Evolutionary conservation across 1,140 invertebrate genomes (phyloP).

Genomic region (Papilio helenus): DNA sequence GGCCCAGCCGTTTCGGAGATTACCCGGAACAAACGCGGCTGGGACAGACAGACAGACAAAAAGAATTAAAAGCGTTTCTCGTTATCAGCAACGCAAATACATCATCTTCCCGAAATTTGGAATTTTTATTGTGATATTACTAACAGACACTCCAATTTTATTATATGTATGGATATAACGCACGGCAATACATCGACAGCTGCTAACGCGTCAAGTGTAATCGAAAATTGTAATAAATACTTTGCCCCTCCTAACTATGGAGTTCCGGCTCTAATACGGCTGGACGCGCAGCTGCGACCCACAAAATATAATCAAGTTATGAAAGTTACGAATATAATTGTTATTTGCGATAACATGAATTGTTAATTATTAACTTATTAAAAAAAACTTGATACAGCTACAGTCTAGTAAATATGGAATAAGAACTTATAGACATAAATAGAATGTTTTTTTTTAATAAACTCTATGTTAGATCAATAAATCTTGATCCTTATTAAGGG

Average conservation of each 20-base stretch:
- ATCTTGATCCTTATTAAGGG: background rate
- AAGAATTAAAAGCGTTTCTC: too few species aligned
- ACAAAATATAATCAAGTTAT: conserved; percentile 12
- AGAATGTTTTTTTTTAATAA: background rate
- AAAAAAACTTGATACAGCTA: background rate
- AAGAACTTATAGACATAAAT: background rate
- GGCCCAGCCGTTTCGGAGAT: too few species aligned
- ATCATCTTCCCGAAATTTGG: too few species aligned
- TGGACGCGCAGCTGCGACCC: conserved; percentile 21
- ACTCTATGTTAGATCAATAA: background rate
- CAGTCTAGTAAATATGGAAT: background rate
- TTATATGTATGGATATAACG: too few species aligned
- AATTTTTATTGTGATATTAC: too few species aligned
- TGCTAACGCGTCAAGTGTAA: background rate
- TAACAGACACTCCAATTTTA: too few species aligned
- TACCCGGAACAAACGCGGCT: too few species aligned
- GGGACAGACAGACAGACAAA: too few species aligned
- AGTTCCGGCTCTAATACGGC: conserved; percentile 8
- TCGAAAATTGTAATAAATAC: background rate
- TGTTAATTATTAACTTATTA: background rate
- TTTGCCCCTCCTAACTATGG: background rate
- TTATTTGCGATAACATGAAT: background rate
- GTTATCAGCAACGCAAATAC: too few species aligned
- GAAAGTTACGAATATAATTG: background rate
- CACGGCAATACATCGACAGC: background rate